Base-by-base conservation (phyloP, 2,888 invertebrate species). In the Rhorus exstirpatorius region DNA sequence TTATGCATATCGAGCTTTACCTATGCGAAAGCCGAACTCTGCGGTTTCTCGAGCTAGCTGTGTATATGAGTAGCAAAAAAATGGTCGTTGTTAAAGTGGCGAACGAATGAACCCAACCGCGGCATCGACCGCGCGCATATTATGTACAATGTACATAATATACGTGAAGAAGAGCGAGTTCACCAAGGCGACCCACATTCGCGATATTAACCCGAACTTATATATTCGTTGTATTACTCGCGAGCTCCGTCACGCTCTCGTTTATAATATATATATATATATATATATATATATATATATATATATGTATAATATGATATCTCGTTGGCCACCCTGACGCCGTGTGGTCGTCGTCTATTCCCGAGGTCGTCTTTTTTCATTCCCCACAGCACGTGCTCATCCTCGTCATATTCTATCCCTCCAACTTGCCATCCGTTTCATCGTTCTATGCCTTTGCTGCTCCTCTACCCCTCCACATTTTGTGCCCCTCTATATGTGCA, bases 171-270 rank as follows among this genome's bases (percentile, higher is more conserved):
- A 72, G 60, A 60, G 72, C 46, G 79, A 68, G 68, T 81, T 61
- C 74, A 78, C 78, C 65, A 68, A 68, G 74, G 63, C 72, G 81
- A 81, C 81, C 81, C 81, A 81, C 81, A 81, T 81, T 81, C 78
- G 74, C 68, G 78, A 70, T 81, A 81, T 78, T 81, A 81, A 81
- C 81, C 74, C 74, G 31, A 81, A 78, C 78, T 81, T n/a, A n/a
- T 78, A 74, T 76, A 76, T 74, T 74, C 78, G 67, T 49, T 74
- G 38, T 68, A 74, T 81, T 78, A 44, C 51, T 41, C 65, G 44
- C 77, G 44, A 49, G 35, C 51, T 53, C 44, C 44, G 38, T 76
- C 55, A 51, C 41, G 67, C 49, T 51, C 46, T 49, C 19, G 44
- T 17, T 63, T 46, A 46, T 46, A 31, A 0, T 35, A 60, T 61